Evolutionary conservation across 2,113 vertebrate species (phyloP), one percentile per base, ranked within the genome.

Genomic region (Apteryx owenii): DNA sequence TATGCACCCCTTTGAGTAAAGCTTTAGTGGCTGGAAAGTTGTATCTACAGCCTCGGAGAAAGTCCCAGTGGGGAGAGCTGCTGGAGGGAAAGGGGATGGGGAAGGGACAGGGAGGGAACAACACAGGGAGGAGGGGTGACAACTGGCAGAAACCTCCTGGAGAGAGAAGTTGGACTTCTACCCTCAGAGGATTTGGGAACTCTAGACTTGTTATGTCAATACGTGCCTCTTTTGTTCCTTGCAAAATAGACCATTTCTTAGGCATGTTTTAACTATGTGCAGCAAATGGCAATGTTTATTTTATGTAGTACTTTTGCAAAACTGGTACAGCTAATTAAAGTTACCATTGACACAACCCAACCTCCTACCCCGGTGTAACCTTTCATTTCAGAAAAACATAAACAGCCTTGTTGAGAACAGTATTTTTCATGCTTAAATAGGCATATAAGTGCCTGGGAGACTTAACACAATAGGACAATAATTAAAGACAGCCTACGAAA

Each of bases 1-100:
- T 88, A 3, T 28, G 40, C 36, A 23, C 38, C 36, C 2, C 65
- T 89, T 61, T 25, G 42, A 85, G 78, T n/a, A 58, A 56, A 70
- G 64, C 26, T 28, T 77, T 76, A 66, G 72, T 40, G 82, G 36
- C 51, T 83, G 76, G 36, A 7, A 93, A n/a, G 60, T 91, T 89
- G 83, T 77, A 88, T 93, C 94, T 94, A 70, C 79, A 83, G 1
- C 58, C 62, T 85, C 56, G 25, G 72, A 76, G 58, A 42, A 89
- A 65, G 53, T 91, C 44, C 70, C 50, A 9, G 50, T 58, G 62
- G 51, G 42, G 56, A 81, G 51, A 48, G 46, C 75, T 80, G 56
- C 48, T 44, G 48, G 66, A 42, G 71, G 62, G 22, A 8, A 36
- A 9, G 44, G 50, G 14, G 13, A 0, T 15, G 56, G 58, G 71